These are phyloP conservation scores for Cordilura impudica DNA, from an alignment of 2,888 invertebrate species.

Conservation along the genomic window DNA sequence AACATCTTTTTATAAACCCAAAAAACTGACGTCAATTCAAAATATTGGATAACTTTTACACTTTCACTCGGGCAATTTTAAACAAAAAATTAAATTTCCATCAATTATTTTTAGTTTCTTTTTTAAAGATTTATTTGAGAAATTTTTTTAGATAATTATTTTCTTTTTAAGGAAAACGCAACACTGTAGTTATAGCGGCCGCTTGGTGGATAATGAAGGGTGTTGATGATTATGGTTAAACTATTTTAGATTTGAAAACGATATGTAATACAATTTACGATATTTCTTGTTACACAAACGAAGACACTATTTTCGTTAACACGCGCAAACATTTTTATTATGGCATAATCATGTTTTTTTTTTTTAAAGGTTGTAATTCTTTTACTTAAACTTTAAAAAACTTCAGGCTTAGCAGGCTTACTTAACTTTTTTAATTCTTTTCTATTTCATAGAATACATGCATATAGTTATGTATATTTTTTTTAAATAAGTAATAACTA, in stretches of 20 bases:
- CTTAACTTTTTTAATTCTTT: neutral
- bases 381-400: neutral
- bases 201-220: neutral
- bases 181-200: neutral
- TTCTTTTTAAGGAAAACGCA: neutral
- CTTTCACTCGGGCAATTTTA: slow-evolving; percentile 8
- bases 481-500: neutral
- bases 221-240: too few relatives aligned
- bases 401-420: neutral
- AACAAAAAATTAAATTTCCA: neutral
- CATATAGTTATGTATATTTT: neutral
- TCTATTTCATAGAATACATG: neutral
- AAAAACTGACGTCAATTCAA: neutral
- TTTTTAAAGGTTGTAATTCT: too few relatives aligned
- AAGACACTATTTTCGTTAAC: neutral
- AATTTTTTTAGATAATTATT: neutral
- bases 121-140: neutral
- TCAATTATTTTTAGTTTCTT: too few relatives aligned
- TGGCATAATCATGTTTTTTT: slow-evolving; percentile 45
- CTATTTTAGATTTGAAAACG: neutral
- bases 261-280: neutral
- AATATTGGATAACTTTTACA: neutral
- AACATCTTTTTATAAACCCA: neutral
- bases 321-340: slow-evolving; percentile 14
- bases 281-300: neutral